Evolutionary conservation across 2,113 vertebrate species (phyloP), one percentile per base, ranked within the genome.

Genomic region (Labeo catla): DNA sequence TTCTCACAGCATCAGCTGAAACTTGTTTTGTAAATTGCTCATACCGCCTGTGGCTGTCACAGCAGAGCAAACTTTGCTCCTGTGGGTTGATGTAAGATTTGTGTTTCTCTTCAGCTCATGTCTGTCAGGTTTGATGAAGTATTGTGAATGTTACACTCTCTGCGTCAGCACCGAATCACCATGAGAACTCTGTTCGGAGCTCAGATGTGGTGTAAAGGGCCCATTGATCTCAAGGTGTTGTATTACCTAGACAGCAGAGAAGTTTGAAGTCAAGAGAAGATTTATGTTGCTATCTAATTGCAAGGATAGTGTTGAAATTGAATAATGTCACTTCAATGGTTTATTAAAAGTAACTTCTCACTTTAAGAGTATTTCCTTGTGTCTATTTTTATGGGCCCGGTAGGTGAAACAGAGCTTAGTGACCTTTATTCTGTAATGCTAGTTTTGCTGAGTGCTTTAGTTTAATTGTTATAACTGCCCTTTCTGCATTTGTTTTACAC

Each of bases 201-300:
- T 77, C 72, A 76, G 76, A 77, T 77, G 76, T 77, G 73, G 73
- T 50, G 73, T 76, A 16, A 28, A 76, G 73, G 47, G 11, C 47
- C 11, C 45, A 76, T 76, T 76, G 73, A 76, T 77, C 76, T 77
- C 13, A 9, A 54, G 50, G 76, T 77, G 23, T 77, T 10, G 49
- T 36, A 16, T 77, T 77, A 57, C 76, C 50, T 50, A 34, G 50
- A 57, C 8, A 52, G 73, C 52, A 6, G 59, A 68, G 78, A 19
- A 36, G 76, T 77, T 28, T 77, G 76, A 77, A 77, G 76, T 77
- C 23, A 10, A 65, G 76, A 90, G 77, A 34, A 68, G n/a, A 45
- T 87, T 90, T 85, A 78, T 85, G 54, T 84, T 79, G 84, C 88
- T 86, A 76, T 49, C 23, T 77, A 70, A 77, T 34, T 54, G 28